Evolutionary conservation across 1,140 invertebrate genomes (phyloP), one percentile per base, ranked within the genome.

Genomic region (Drosophila varians): DNA sequence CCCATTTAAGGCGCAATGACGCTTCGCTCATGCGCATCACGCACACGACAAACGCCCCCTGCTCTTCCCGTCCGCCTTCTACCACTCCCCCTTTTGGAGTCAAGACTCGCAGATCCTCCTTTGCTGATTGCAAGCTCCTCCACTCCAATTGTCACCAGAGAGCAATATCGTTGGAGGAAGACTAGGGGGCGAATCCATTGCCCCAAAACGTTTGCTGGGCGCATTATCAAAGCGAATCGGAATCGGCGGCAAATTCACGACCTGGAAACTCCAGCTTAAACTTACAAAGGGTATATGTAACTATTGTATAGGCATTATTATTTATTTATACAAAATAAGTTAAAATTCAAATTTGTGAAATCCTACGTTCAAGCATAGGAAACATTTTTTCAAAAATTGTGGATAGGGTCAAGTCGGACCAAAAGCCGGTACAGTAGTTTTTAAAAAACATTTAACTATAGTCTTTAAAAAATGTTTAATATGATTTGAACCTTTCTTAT

Each of bases 1-100:
- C 82, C 82, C 82, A 86, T 86, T 86, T 86, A 86, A 77, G 82
- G 82, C 82, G 82, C 80, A 87, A 86, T 82, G 77, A 82, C 56
- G 82, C 74, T 86, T 60, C 82, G 77, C 82, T 86, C 82, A 86
- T 86, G 82, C 82, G 82, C 82, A 87, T 80, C 82, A 86, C 82
- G 82, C 82, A 84, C 82, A 82, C 74, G 62, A 66, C 62, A 66
- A 65, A 52, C 51, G 45, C 65, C 12, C 3, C 42, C 42, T n/a
- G 5, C 49, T 21, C 34, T 23, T 11, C 28, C 47, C 16, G 31
- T 38, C 25, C 53, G 9, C 23, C 53, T 31, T 18, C 40, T 43
- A 4, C 21, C 21, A 21, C 21, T 21, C 21, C 28, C 28, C 28
- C 28, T 9, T 14, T 38, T 38, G 34, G 34, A 18, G 16, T 40